Percentiles rank a stretch among this genome's conserved stretches.
These are phyloP conservation scores for Leptobrachium leishanense DNA, from an alignment of 2,113 vertebrate genomes.

Conservation along the genomic window DNA sequence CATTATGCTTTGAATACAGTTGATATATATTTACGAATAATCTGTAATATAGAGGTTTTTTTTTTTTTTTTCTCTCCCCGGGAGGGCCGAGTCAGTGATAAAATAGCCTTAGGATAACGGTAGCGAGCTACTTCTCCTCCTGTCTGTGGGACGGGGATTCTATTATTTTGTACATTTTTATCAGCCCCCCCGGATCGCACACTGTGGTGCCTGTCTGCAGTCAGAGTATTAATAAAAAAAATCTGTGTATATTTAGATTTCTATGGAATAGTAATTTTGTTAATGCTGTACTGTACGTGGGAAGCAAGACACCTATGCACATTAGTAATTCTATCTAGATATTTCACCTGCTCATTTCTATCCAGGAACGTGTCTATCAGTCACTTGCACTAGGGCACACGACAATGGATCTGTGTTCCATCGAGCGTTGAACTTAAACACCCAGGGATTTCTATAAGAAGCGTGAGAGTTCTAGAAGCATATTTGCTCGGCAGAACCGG, in stretches of 20 bases:
- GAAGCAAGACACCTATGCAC: constrained; percentile 58
- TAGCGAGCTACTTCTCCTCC: constrained; percentile 62
- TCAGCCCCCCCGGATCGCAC: constrained; percentile 79
- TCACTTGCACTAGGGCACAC: constrained; percentile 68
- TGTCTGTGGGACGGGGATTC: constrained; percentile 61
- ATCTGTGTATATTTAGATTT: constrained; percentile 61
- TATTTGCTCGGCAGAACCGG: background rate
- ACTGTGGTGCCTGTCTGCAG: constrained; percentile 86
- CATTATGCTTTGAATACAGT: constrained; percentile 74
- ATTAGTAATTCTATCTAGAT: constrained; percentile 22
- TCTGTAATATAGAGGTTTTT: constrained; percentile 65
- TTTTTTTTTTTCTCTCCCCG: constrained; percentile 22
- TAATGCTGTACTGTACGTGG: constrained; percentile 47
- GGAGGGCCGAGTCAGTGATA: constrained; percentile 50
- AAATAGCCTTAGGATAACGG: constrained; percentile 60
- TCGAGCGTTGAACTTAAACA: constrained; percentile 39
- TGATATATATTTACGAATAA: constrained; percentile 71
- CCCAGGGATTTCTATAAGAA: background rate
- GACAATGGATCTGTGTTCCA: constrained; percentile 63
- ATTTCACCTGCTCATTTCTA: constrained; percentile 14
- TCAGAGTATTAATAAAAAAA: constrained; percentile 65
- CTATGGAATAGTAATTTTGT: constrained; percentile 57
- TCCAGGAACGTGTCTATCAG: constrained; percentile 5
- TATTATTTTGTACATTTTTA: constrained; percentile 65
- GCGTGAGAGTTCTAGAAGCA: background rate